Evolutionary conservation across 2,888 invertebrate genomes (phyloP).

Genomic region (Ecliptopera silaceata): DNA sequence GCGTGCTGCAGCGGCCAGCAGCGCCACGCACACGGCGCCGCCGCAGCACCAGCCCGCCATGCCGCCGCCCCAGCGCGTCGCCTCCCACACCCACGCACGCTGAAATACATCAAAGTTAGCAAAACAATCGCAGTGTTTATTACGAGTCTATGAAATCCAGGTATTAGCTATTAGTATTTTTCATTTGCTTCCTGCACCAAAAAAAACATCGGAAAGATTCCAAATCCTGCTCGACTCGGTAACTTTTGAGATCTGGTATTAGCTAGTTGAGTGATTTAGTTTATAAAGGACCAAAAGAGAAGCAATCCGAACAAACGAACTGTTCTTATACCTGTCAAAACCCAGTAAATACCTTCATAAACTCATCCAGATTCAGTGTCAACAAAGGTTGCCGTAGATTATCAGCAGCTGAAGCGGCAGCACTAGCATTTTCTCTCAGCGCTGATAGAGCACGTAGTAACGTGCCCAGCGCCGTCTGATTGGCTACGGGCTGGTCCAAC

Average conservation of each 20-base stretch:
- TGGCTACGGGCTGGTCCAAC: slow-evolving; percentile 89
- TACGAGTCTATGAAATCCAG: too few species aligned
- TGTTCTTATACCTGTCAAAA: neutral
- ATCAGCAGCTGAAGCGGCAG: slow-evolving; percentile 89
- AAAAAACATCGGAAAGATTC: too few species aligned
- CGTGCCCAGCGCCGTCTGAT: slow-evolving; percentile 89
- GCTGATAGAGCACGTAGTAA: slow-evolving; percentile 87
- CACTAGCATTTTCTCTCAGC: slow-evolving; percentile 88
- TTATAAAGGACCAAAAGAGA: too few species aligned
- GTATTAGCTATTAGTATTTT: too few species aligned
- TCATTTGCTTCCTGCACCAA: too few species aligned
- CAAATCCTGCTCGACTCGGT: too few species aligned
- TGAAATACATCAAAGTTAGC: too few species aligned
- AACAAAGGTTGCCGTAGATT: slow-evolving; percentile 89
- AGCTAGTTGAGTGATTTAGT: too few species aligned
- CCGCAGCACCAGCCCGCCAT: slow-evolving; percentile 94
- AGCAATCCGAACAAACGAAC: too few species aligned
- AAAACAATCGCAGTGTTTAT: too few species aligned
- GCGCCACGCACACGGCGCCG: slow-evolving; percentile 93
- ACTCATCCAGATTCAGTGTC: slow-evolving; percentile 86
- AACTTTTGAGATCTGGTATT: too few species aligned
- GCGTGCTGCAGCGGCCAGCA: slow-evolving; percentile 93
- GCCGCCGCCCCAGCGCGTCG: slow-evolving; percentile 93
- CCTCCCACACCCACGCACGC: slow-evolving; percentile 89
- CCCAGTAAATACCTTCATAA: slow-evolving; percentile 63